phyloP scores from a whole-genome alignment of 1,140 invertebrate species.

The Mizuhopecten yessoensis region DNA sequence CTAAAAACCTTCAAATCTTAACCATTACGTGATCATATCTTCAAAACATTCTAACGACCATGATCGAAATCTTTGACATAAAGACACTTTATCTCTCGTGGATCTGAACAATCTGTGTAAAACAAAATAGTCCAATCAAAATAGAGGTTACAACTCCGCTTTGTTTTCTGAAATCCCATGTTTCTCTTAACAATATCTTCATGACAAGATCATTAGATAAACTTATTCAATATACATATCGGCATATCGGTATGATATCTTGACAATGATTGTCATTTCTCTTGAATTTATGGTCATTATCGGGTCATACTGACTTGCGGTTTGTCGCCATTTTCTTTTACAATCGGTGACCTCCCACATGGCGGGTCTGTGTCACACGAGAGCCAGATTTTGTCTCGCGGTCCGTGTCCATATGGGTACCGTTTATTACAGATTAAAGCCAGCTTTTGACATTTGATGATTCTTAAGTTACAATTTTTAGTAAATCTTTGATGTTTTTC shows the following conservation, averaged over 20 bases:
- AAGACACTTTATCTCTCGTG: slow-evolving; percentile 25
- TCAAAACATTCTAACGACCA: slow-evolving; percentile 38
- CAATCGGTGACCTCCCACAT: slow-evolving; percentile 6
- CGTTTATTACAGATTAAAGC: background rate
- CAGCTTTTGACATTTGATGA: background rate
- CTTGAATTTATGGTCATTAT: slow-evolving; percentile 40
- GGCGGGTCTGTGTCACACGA: background rate
- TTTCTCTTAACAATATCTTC: background rate
- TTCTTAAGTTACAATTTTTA: background rate
- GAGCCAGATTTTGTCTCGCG: background rate
- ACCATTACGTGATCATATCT: slow-evolving; percentile 29
- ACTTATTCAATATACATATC: slow-evolving; percentile 24
- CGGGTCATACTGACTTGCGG: slow-evolving; percentile 13
- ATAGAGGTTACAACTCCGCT: background rate
- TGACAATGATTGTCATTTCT: slow-evolving; percentile 39
- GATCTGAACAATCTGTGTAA: slow-evolving; percentile 34
- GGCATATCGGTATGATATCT: background rate
- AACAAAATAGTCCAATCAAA: slow-evolving; percentile 26
- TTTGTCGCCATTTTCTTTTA: slow-evolving; percentile 2
- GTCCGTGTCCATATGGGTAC: background rate
- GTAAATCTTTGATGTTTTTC: background rate
- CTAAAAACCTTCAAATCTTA: slow-evolving; percentile 35
- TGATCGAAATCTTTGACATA: slow-evolving; percentile 28
- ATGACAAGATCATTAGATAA: background rate
- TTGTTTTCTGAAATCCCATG: background rate